These are phyloP conservation scores for Nasua narica DNA, from an alignment of 2,797 vertebrate genomes.

Conservation along the genomic window DNA sequence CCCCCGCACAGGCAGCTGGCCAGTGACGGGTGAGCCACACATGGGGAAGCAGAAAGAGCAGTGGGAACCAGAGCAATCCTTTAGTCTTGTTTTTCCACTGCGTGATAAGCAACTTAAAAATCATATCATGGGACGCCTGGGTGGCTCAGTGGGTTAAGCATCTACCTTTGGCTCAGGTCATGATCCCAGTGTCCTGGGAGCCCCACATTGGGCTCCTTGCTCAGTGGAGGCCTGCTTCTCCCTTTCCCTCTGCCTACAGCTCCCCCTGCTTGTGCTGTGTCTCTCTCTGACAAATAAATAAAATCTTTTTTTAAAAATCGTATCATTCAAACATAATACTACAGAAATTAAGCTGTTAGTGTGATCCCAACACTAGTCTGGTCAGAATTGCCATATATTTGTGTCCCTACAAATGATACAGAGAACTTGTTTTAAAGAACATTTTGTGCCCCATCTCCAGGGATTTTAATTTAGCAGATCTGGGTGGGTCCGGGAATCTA, in stretches of 20 bases:
- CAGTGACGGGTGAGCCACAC: not conserved
- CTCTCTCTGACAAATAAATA: too few species aligned
- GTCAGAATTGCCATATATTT: not conserved
- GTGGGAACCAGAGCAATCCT: not conserved
- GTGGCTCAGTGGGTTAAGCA: too few species aligned
- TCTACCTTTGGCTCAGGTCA: too few species aligned
- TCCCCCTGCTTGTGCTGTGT: too few species aligned
- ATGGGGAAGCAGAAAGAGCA: not conserved
- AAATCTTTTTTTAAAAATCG: too few species aligned
- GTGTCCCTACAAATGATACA: not conserved
- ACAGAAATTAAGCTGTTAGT: not conserved
- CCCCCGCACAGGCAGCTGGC: not conserved
- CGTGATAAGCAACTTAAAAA: not conserved
- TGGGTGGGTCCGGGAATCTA: not conserved
- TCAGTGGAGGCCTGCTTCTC: too few species aligned
- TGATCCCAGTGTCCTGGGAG: too few species aligned
- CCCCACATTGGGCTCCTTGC: too few species aligned
- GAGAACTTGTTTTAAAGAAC: not conserved
- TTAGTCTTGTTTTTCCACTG: not conserved
- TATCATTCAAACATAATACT: not conserved
- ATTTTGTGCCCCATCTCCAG: not conserved
- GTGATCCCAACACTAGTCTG: not conserved
- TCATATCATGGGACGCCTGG: not conserved
- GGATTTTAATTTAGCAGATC: not conserved
- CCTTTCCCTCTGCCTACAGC: too few species aligned